Evolutionary conservation across 2,888 invertebrate species (phyloP), one percentile per base, ranked within the genome.

Genomic region (Mycalesis mineus): DNA sequence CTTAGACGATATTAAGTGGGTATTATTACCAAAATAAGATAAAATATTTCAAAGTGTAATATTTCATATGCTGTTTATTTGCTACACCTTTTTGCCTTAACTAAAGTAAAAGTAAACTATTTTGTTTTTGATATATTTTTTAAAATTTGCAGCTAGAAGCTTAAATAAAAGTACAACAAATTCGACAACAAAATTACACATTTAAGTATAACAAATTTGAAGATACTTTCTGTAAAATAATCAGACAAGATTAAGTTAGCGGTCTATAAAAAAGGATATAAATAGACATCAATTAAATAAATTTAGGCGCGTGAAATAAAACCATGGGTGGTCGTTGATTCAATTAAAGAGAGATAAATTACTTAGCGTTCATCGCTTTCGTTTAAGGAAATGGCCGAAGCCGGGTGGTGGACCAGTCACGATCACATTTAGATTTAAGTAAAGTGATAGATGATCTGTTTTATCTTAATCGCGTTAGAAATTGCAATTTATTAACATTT

Each of bases 281-380:
- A 28, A 33, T 33, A 47, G 1, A 31, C 11, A 31, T 31, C 42
- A 31, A 47, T 47, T 47, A 14, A 47, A n/a, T 15, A 11, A 47
- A 47, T 31, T 15, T 33, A 14, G 33, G 33, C 47, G 47, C 47
- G 47, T 47, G 47, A 47, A 47, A 47, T 47, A 47, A 47, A 47
- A 11, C 47, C 15, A 14, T 47, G 47, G 47, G 47, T 47, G 47
- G 47, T 47, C 47, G 33, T 6, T 47, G 31, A 47, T 47, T 33
- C 14, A 47, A 47, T 47, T 47, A 47, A 47, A 33, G 47, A 47
- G 31, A 47, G 47, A 47, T 47, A 47, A 47, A 47, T 47, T 47
- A 47, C 45, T 45, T 28, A 31, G 33, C 47, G 33, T 33, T 47
- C 15, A 47, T 47, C 33, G 47, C 15, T 5, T 47, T 15, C 31